A percentile compares a stretch with the other conserved stretches of the same genome.
phyloP scores from a whole-genome alignment of 2,797 vertebrate species.

The Zonotrichia albicollis region DNA sequence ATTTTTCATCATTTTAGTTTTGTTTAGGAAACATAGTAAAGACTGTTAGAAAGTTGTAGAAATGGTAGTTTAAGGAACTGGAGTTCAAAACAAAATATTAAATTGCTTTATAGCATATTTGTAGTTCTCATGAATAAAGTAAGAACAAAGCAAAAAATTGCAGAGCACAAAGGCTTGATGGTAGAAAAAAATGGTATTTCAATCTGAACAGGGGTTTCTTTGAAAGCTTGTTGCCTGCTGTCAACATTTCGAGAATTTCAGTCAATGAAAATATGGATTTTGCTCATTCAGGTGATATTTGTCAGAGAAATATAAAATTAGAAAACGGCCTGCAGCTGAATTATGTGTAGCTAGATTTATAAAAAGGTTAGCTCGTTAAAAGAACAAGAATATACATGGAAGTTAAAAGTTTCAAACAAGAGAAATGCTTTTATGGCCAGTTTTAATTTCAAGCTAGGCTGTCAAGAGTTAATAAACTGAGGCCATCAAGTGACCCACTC shows the following conservation, averaged over 20 bases:
- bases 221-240: not conserved
- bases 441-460: not conserved
- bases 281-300: not conserved
- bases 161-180: not conserved
- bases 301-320: not conserved
- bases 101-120: not conserved
- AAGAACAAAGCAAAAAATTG: not conserved
- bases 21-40: not conserved
- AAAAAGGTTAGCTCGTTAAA: not conserved
- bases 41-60: not conserved
- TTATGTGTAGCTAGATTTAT: not conserved
- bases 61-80: not conserved
- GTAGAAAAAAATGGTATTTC: not conserved
- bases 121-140: not conserved
- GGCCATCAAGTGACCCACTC: accelerated
- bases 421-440: not conserved
- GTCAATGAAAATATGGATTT: not conserved
- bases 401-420: not conserved
- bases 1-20: not conserved
- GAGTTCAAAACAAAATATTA: not conserved
- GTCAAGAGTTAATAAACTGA: not conserved
- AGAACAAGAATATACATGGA: not conserved
- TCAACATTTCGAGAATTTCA: not conserved
- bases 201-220: not conserved
- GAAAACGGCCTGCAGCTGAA: not conserved